Evolutionary conservation across 2,113 vertebrate species (phyloP).

Genomic region (Nerophis lumbriciformis): DNA sequence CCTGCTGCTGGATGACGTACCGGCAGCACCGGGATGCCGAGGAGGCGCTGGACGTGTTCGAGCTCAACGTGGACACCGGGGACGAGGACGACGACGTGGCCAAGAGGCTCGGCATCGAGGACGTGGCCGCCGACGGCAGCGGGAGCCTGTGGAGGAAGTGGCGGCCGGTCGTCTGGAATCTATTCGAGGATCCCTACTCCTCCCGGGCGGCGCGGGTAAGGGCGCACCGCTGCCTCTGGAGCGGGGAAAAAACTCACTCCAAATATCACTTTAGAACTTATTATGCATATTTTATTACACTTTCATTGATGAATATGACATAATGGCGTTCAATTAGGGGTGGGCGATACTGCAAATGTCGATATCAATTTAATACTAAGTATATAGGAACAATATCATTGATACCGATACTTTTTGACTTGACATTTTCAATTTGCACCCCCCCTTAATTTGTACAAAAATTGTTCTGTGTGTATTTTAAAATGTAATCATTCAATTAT

Average conservation of each 20-base stretch:
- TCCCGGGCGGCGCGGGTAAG: constrained; percentile 94
- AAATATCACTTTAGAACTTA: not conserved
- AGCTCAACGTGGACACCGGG: constrained; percentile 81
- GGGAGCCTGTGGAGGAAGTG: constrained; percentile 82
- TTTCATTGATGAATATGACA: too few relatives aligned
- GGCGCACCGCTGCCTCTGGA: constrained; percentile 31
- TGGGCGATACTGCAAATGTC: too few relatives aligned
- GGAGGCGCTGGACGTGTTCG: constrained; percentile 93
- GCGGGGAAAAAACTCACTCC: not conserved
- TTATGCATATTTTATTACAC: too few relatives aligned
- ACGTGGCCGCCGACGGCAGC: constrained; percentile 68
- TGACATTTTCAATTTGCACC: too few relatives aligned
- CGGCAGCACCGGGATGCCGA: constrained; percentile 93
- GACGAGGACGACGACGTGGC: constrained; percentile 74
- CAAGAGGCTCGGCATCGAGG: constrained; percentile 78
- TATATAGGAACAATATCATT: too few relatives aligned
- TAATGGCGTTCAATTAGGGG: too few relatives aligned
- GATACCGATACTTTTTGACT: too few relatives aligned
- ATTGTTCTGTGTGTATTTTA: too few relatives aligned
- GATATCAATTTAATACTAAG: too few relatives aligned
- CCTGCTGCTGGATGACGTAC: constrained; percentile 97
- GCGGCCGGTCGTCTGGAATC: constrained; percentile 89
- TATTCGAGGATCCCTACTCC: constrained; percentile 95
- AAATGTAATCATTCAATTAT: too few relatives aligned
- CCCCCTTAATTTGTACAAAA: too few relatives aligned